Evolutionary conservation across 2,797 vertebrate genomes (phyloP), one percentile per base, ranked within the genome.

Genomic region (Lacerta bilineata): DNA sequence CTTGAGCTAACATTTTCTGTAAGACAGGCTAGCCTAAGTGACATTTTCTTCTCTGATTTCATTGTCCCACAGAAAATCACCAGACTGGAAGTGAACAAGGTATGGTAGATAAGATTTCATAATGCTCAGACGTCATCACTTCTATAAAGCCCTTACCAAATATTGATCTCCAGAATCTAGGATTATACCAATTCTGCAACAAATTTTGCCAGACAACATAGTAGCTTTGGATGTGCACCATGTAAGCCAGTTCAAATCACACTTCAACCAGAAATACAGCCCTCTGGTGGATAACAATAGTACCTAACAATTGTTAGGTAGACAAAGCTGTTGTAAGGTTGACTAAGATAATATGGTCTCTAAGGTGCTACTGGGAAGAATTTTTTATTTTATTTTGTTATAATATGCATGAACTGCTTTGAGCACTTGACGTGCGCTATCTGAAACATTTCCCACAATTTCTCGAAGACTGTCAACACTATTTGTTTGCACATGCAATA

Each of bases 141-240:
- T 27, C 50, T 84, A 41, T 41, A 29, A 17, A 39, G 36, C 1
- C 27, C 33, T 9, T 85, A n/a, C 36, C 39, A 43, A 4, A 64
- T 25, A 55, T 29, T 64, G 4, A 68, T 20, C 41, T 68, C 64
- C 80, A 81, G 13, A 18, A 82, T 86, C 68, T 78, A 59, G 66
- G 90, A 90, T 86, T 84, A 61, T 92, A 66, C 86, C 89, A 80
- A 1, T 0, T 93, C 93, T 75, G 89, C 86, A 85, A 87, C 88
- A 82, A 91, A 90, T 92, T 88, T 27, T 95, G 90, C 93, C 92
- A 91, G 84, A n/a, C 23, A 43, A 68, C 88, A 71, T 0, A 1
- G 23, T 36, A 83, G 29, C 20, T 59, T 33, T 10, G 90, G 80
- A 77, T 55, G 76, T 75, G 87, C 87, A 6, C 81, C 82, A 27